Base-by-base conservation (phyloP, 1,140 invertebrate species). In the Zaprionus camerounensis region DNA sequence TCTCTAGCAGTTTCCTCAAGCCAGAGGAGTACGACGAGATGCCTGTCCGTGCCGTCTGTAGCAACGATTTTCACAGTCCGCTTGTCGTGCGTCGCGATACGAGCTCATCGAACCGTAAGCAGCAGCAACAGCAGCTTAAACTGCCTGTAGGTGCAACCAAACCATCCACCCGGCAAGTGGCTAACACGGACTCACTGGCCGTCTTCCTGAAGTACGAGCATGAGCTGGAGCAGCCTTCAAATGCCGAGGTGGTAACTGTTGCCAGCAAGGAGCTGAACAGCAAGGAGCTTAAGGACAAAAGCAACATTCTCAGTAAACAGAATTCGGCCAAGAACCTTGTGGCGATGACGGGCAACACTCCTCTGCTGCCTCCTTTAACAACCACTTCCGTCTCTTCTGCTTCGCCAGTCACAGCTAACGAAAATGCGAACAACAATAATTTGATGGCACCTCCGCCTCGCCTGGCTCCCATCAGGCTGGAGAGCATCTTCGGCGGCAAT, bases 11-110 rank as follows among this genome's bases (percentile, higher is more conserved):
- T 68, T 93, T 93, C 56, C 68, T 93, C 2, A 93, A 93, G 57
- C 91, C 92, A 0, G 92, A 93, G 57, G 92, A 93, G 63, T 93
- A 84, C 49, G 92, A 93, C 49, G 92, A 93, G 77, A 92, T 93
- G 83, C 92, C 92, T 0, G 92, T 93, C 6, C 80, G 92, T 38
- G 88, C 91, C 0, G 91, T 84, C 15, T 92, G 91, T 41, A 83
- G 76, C 49, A 92, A 92, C 55, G 91, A 92, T 51, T 92, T 91
- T 28, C 91, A 92, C 22, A 92, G 87, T 79, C 91, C 91, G 2
- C 76, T 83, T 2, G 91, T 92, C 0, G 78, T 92, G 0, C 80
- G 88, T 5, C 86, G 92, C 2, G 92, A 92, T 41, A 82, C 83
- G 7, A 91, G 85, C n/a, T 62, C 79, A 15, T 90, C 82, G 5